A percentile compares a stretch with the other conserved stretches of the same genome.
phyloP scores from a whole-genome alignment of 1,140 invertebrate genomes.

The Drosophila insularis region DNA sequence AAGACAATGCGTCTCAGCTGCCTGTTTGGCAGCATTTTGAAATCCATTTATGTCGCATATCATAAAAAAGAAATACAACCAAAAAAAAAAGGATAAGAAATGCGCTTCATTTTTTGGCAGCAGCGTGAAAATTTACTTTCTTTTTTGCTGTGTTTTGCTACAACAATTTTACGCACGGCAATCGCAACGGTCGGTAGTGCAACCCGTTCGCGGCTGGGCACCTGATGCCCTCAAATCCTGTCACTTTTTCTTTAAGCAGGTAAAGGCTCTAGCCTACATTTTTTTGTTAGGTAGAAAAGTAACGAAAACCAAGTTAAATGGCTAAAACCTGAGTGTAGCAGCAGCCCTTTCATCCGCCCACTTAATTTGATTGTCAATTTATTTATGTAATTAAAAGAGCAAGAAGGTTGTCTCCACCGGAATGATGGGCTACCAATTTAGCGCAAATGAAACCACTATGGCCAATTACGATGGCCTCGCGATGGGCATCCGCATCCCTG shows the following conservation, averaged over 20 bases:
- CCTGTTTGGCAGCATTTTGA: constrained; percentile 72
- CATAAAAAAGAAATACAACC: constrained; percentile 62
- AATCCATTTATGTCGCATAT: constrained; percentile 79
- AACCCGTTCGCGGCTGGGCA: constrained; percentile 69
- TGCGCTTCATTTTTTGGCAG: constrained; percentile 39
- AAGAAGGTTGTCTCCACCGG: constrained; percentile 11
- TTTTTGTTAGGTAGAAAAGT: constrained; percentile 7
- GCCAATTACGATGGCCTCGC: constrained; percentile 42
- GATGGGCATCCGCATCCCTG: background rate
- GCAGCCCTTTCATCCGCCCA: background rate
- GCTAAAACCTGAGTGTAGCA: background rate
- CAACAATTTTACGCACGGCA: constrained; percentile 66
- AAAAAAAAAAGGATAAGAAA: constrained; percentile 62
- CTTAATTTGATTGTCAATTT: constrained; percentile 50
- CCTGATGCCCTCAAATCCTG: constrained; percentile 57
- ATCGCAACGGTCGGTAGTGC: constrained; percentile 30
- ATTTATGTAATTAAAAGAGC: constrained; percentile 65
- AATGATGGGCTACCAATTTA: constrained; percentile 59
- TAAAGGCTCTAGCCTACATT: constrained; percentile 29
- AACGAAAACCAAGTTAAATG: constrained; percentile 16
- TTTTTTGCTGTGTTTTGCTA: constrained; percentile 51
- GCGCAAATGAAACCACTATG: constrained; percentile 56
- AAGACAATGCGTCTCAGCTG: constrained; percentile 65
- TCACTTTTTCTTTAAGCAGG: background rate
- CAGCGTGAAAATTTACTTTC: constrained; percentile 53